phyloP scores from a whole-genome alignment of 2,888 invertebrate species.

The Dynastes grantii region DNA sequence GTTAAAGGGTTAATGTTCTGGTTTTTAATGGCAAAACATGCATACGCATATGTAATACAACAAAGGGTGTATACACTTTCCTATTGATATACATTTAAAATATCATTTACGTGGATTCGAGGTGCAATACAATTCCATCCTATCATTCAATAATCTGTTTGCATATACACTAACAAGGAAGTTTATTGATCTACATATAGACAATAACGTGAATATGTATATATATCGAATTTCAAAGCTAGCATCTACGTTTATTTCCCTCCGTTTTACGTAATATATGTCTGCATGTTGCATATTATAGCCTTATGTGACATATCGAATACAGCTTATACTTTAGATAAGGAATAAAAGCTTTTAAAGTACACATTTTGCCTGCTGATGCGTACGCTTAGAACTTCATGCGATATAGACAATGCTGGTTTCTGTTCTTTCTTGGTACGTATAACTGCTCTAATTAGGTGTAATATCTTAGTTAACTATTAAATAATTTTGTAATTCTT shows the following conservation, averaged over 20 bases:
- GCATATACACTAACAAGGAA: constrained; percentile 2
- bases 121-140: background rate
- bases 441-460: background rate
- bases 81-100: background rate
- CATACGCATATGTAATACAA: background rate
- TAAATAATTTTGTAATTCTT: constrained; percentile 7
- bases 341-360: constrained; percentile 9
- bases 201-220: background rate
- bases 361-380: background rate
- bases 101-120: background rate
- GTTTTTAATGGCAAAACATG: too few relatives aligned
- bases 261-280: background rate
- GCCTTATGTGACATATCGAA: background rate
- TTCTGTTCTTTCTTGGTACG: background rate
- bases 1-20: too few relatives aligned
- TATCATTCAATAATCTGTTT: background rate
- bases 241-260: constrained; percentile 3
- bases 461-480: background rate
- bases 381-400: background rate
- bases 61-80: background rate
- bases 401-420: background rate
- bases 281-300: background rate
- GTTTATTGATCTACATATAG: background rate
- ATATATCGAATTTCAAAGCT: constrained; percentile 10
- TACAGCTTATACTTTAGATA: background rate